Base-by-base conservation (phyloP, 2,113 vertebrate species). In the Platysteira castanea region DNA sequence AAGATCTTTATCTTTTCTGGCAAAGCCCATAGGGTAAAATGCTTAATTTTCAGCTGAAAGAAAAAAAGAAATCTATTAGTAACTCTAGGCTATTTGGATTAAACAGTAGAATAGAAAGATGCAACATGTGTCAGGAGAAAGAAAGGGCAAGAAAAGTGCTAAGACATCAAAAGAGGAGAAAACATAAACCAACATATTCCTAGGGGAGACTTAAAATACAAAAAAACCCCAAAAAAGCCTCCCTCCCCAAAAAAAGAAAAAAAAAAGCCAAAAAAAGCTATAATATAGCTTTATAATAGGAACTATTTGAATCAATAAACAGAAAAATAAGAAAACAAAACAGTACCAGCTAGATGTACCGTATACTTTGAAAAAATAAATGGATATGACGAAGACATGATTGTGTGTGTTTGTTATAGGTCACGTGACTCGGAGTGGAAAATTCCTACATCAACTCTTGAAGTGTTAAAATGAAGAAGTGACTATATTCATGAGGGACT, bases 391-490 rank as follows among this genome's bases (percentile, higher is more conserved):
- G 20, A 83, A 81, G 44, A 82, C 56, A 84, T n/a, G 5, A 39
- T 22, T 61, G 3, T 67, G 7, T 52, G 2, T 33, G 41, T 59
- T 70, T 90, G 21, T 70, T 74, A 53, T 11, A 79, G 37, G 30
- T 42, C 57, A 67, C 30, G 24, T 63, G 63, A 67, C 16, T 63
- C 37, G 33, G 15, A 87, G 70, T 54, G 47, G 82, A 95, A 94
- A 91, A 90, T 93, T 93, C 47, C 47, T 90, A 7, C 12, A 77
- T 28, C 54, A 67, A 1, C 19, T 33, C 50, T 77, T n/a, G 27
- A 95, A 94, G 79, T 90, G 37, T 88, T 95, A 92, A 93, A 96
- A 94, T 35, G 6, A 22, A 74, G 59, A 92, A 88, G 31, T n/a
- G 75, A 18, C 56, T 84, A 6, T 91, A 86, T 90, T 94, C 95